Conservation (phyloP, 2,113 vertebrate genomes). For the Capreolus pygargus region DNA sequence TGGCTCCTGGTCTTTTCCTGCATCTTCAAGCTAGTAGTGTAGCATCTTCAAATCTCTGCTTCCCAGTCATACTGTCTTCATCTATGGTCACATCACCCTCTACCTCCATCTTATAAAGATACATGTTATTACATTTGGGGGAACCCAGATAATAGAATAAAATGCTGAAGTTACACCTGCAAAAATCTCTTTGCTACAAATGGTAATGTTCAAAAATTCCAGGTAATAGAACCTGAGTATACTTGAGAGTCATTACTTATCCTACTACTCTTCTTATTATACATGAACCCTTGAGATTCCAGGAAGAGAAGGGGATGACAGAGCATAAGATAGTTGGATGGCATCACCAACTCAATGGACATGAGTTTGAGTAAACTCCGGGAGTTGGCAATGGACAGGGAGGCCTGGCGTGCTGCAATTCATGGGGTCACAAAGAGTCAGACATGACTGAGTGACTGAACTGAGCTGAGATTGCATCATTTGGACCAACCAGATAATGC, state of each 20-base stretch:
- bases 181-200: background rate
- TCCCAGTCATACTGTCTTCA: background rate
- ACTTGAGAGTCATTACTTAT: background rate
- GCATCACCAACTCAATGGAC: background rate
- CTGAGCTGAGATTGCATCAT: background rate
- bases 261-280: background rate
- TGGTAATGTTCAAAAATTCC: background rate
- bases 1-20: background rate
- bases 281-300: background rate
- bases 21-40: background rate
- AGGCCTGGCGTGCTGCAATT: background rate
- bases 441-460: background rate
- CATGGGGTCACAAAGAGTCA: background rate
- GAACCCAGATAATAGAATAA: background rate
- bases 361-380: background rate
- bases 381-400: background rate
- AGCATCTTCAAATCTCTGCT: background rate
- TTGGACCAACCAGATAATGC: background rate
- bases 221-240: background rate
- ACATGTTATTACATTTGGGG: background rate
- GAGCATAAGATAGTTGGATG: background rate
- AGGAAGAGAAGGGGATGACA: background rate
- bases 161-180: background rate
- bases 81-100: background rate
- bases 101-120: background rate